phyloP scores from a whole-genome alignment of 1,140 invertebrate species.

The Euwallacea similis region DNA sequence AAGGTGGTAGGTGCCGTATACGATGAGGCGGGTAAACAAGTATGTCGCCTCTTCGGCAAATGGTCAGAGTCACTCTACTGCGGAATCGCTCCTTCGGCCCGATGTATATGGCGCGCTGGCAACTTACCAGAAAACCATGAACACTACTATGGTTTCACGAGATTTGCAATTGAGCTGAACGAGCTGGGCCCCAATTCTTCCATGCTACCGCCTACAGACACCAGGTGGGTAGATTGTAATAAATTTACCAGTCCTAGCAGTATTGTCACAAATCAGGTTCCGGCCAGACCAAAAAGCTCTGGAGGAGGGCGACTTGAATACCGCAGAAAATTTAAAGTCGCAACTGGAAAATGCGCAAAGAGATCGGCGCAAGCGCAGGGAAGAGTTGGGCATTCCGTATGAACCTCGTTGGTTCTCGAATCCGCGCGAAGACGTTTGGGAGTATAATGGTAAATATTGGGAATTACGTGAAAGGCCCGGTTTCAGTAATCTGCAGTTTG shows the following conservation, averaged over 20 bases:
- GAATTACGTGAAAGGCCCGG: conserved; percentile 60
- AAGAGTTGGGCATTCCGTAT: conserved; percentile 59
- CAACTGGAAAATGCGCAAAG: conserved; percentile 70
- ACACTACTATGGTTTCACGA: conserved; percentile 81
- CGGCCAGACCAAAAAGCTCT: conserved; percentile 64
- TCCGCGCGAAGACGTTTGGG: conserved; percentile 62
- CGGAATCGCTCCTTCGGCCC: conserved; percentile 69
- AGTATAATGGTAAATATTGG: conserved; percentile 66
- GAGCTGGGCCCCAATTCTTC: conserved; percentile 70
- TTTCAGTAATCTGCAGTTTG: conserved; percentile 60
- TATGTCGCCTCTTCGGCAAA: conserved; percentile 72
- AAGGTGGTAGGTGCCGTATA: conserved; percentile 68
- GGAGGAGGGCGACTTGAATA: conserved; percentile 74
- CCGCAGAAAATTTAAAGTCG: conserved; percentile 72
- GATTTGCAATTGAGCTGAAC: conserved; percentile 85
- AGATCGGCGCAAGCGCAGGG: conserved; percentile 65
- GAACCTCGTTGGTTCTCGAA: conserved; percentile 65
- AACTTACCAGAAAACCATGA: conserved; percentile 80
- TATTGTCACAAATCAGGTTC: conserved; percentile 27
- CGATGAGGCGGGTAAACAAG: conserved; percentile 62
- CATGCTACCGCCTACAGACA: conserved; percentile 74
- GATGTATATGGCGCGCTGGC: conserved; percentile 78
- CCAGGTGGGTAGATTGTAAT: conserved; percentile 52
- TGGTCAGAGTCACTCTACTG: conserved; percentile 83
- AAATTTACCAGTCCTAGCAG: not conserved